phyloP scores from a whole-genome alignment of 1,140 invertebrate species.

The Danaus plexippus region DNA sequence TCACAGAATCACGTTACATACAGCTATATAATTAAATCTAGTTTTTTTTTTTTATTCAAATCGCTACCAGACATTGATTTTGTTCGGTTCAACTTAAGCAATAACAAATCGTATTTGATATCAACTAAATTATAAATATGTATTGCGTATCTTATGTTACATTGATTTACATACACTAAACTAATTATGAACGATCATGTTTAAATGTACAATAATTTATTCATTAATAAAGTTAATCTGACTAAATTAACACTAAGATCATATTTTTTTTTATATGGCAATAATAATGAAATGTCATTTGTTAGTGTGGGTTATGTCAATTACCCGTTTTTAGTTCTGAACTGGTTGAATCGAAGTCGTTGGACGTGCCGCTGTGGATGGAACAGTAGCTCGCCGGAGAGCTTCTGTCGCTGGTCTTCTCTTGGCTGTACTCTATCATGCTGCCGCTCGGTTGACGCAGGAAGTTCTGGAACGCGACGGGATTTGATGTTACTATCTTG shows the following conservation, averaged over 20 bases:
- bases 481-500: conserved; percentile 59
- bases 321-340: conserved; percentile 61
- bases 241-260: background rate
- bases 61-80: no score
- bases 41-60: conserved; percentile 2
- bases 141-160: background rate
- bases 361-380: conserved; percentile 53
- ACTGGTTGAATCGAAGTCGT: conserved; percentile 48
- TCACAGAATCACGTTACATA: conserved; percentile 42
- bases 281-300: conserved; percentile 10
- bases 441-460: conserved; percentile 61
- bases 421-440: conserved; percentile 51
- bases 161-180: conserved; percentile 1
- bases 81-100: no score
- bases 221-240: background rate
- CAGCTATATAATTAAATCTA: conserved; percentile 13
- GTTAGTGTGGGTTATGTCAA: conserved; percentile 20
- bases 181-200: background rate
- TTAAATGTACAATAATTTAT: conserved; percentile 5
- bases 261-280: conserved; percentile 10
- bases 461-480: conserved; percentile 51
- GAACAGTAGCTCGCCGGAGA: conserved; percentile 63
- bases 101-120: no score
- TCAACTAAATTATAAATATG: background rate
- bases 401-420: conserved; percentile 54